These are phyloP conservation scores for Berghia stephanieae DNA, from an alignment of 1,140 invertebrate species.

Conservation along the genomic window DNA sequence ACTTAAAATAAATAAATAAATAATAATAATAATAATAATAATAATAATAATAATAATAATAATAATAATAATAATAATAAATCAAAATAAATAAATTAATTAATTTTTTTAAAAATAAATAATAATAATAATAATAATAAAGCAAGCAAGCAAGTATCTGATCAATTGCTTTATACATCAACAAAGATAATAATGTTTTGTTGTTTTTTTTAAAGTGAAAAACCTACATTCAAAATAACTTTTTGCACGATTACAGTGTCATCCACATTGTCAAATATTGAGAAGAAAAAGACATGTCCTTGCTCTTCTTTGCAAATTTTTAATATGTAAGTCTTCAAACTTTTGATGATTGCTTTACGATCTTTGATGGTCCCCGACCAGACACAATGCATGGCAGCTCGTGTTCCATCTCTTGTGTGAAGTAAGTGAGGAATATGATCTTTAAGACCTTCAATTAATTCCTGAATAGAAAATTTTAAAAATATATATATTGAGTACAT, in stretches of 20 bases:
- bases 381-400: constrained; percentile 82
- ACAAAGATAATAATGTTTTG: too few species aligned
- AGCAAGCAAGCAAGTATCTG: too few species aligned
- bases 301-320: constrained; percentile 86
- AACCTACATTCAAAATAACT: constrained; percentile 70
- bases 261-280: constrained; percentile 89
- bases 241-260: constrained; percentile 91
- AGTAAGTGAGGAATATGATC: constrained; percentile 80
- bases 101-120: too few species aligned
- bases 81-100: too few species aligned
- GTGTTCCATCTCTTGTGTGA: constrained; percentile 83
- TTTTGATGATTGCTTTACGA: constrained; percentile 77
- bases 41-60: too few species aligned
- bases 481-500: too few species aligned
- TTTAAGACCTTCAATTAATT: constrained; percentile 79
- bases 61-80: too few species aligned
- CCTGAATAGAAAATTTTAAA: constrained; percentile 63
- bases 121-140: too few species aligned
- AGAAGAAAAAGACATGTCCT: constrained; percentile 83
- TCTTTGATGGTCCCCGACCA: constrained; percentile 86
- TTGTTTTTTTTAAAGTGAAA: not conserved
- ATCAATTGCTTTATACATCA: too few species aligned
- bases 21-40: too few species aligned
- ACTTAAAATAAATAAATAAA: too few species aligned
- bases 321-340: constrained; percentile 83